Conservation (phyloP, 2,797 vertebrate species). For the Crenichthys baileyi region DNA sequence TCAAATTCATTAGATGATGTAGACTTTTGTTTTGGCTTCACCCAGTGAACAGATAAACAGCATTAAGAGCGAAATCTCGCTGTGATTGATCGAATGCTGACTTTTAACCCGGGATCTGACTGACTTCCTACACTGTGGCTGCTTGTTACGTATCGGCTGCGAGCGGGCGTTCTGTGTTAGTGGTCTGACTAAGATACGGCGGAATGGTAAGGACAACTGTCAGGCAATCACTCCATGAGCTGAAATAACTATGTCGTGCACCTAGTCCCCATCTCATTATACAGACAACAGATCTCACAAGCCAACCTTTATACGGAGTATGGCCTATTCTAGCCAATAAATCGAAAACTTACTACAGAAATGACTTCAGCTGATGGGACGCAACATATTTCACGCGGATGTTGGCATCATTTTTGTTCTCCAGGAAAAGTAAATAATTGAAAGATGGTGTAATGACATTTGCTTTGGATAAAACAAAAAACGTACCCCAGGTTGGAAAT, state of each 20-base stretch:
- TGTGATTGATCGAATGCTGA: not conserved
- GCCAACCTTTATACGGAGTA: constrained; percentile 35
- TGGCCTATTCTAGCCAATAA: constrained; percentile 47
- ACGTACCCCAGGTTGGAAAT: not conserved
- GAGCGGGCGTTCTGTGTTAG: not conserved
- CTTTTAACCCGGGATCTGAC: not conserved
- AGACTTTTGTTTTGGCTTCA: not conserved
- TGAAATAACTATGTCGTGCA: not conserved
- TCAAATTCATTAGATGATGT: not conserved
- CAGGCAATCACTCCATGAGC: not conserved
- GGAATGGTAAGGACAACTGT: not conserved
- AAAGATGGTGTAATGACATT: constrained; percentile 7
- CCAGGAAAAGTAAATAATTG: constrained; percentile 21
- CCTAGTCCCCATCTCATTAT: not conserved
- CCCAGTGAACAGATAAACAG: not conserved
- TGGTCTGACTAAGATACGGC: not conserved
- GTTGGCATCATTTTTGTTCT: not conserved
- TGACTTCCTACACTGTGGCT: not conserved
- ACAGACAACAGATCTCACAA: constrained; percentile 17
- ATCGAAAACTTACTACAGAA: constrained; percentile 46
- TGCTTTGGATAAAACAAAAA: not conserved
- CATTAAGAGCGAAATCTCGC: not conserved
- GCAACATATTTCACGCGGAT: constrained; percentile 15
- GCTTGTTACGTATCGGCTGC: not conserved
- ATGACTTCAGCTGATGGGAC: constrained; percentile 54